phyloP scores from a whole-genome alignment of 2,113 vertebrate genomes.

The Neomonachus schauinslandi region DNA sequence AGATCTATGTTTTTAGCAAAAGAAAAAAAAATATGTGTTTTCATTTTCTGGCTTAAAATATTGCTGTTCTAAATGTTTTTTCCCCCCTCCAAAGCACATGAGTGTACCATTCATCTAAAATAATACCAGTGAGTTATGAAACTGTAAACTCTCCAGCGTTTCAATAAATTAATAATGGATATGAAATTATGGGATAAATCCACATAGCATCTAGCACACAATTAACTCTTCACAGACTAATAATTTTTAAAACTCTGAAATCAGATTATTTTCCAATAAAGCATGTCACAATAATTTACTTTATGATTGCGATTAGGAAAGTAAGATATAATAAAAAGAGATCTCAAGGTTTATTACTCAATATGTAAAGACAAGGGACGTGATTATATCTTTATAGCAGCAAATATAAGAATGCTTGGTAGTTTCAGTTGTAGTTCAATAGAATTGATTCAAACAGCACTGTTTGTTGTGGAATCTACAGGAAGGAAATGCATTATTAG shows the following conservation, averaged over 20 bases:
- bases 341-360: background rate
- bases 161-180: constrained; percentile 59
- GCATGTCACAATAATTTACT: background rate
- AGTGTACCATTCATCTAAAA: constrained; percentile 34
- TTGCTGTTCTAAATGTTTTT: constrained; percentile 28
- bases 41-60: constrained; percentile 62
- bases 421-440: background rate
- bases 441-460: background rate
- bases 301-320: background rate
- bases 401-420: background rate
- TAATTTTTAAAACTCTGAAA: background rate
- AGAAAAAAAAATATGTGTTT: constrained; percentile 32
- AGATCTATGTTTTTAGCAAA: constrained; percentile 36
- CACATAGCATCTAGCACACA: background rate
- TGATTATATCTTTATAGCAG: background rate
- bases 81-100: background rate
- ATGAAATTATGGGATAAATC: constrained; percentile 33
- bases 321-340: background rate
- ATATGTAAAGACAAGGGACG: background rate
- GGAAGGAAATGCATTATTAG: background rate
- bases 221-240: constrained; percentile 57
- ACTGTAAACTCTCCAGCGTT: constrained; percentile 47
- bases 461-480: background rate
- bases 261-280: constrained; percentile 23
- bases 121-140: constrained; percentile 58